These are phyloP conservation scores for Chymomyza caudatula DNA, from an alignment of 2,888 invertebrate species.

Conservation along the genomic window DNA sequence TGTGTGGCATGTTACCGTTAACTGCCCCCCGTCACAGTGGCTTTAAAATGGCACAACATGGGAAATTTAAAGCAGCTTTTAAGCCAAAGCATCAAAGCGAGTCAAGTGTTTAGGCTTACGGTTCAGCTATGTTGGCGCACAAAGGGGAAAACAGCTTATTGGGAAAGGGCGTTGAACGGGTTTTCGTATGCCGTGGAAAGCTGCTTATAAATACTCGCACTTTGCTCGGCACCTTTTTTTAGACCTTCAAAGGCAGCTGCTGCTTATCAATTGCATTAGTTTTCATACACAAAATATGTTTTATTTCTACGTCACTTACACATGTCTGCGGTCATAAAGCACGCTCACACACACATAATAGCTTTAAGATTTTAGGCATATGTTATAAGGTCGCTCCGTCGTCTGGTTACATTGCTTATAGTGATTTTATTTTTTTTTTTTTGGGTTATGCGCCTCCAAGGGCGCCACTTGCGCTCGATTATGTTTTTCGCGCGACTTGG, in stretches of 20 bases:
- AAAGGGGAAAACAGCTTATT: not conserved
- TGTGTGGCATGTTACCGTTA: not conserved
- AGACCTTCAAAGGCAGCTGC: not conserved
- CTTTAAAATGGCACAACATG: not conserved
- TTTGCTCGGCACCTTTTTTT: not conserved
- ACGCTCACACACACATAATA: not conserved
- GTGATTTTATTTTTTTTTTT: not conserved
- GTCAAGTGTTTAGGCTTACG: not conserved
- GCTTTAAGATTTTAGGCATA: not conserved
- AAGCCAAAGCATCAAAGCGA: not conserved
- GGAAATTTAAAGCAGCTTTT: not conserved
- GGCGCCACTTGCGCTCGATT: not conserved
- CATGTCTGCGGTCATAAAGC: not conserved
- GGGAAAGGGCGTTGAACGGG: not conserved
- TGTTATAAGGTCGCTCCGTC: not conserved
- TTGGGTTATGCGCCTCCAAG: not conserved
- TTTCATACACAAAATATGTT: not conserved
- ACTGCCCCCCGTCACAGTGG: not conserved
- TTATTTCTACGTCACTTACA: not conserved
- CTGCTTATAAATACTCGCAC: not conserved
- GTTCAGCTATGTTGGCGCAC: not conserved
- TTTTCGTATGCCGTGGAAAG: not conserved
- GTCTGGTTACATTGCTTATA: not conserved
- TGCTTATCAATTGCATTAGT: not conserved
- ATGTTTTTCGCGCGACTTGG: not conserved